These are phyloP conservation scores for Branchipolynoe longqiensis DNA, from an alignment of 2,888 invertebrate species.

Conservation along the genomic window DNA sequence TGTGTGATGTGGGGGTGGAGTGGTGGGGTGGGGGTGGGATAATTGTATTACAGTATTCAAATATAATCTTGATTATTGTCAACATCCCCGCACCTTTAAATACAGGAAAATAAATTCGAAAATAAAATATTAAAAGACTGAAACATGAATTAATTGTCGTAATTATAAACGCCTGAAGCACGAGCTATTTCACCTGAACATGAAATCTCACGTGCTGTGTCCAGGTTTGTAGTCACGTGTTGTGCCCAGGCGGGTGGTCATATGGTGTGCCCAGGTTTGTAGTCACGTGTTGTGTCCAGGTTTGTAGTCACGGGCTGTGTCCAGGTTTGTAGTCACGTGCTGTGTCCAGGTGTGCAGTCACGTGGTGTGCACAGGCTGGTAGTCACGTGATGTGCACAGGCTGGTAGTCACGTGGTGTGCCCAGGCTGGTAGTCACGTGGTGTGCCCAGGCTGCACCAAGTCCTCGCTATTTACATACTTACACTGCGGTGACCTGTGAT, in stretches of 20 bases:
- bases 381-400: no score
- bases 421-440: no score
- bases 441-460: neutral
- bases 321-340: no score
- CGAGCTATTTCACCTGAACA: slow-evolving; percentile 9
- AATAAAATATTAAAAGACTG: slow-evolving; percentile 28
- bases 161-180: slow-evolving; percentile 38
- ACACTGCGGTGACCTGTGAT: neutral
- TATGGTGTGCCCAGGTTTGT: no score
- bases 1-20: neutral
- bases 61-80: slow-evolving; percentile 17
- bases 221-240: no score
- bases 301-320: no score
- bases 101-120: slow-evolving; percentile 6
- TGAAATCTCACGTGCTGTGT: no score
- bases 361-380: no score
- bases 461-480: slow-evolving; percentile 32
- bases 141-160: slow-evolving; percentile 33
- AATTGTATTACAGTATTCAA: slow-evolving; percentile 10
- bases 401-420: no score
- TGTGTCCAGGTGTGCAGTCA: no score
- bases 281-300: no score
- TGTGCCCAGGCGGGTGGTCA: no score
- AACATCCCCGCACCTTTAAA: slow-evolving; percentile 19
- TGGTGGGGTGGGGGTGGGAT: neutral